phyloP scores from a whole-genome alignment of 2,797 vertebrate genomes.

The Aeoliscus strigatus region DNA sequence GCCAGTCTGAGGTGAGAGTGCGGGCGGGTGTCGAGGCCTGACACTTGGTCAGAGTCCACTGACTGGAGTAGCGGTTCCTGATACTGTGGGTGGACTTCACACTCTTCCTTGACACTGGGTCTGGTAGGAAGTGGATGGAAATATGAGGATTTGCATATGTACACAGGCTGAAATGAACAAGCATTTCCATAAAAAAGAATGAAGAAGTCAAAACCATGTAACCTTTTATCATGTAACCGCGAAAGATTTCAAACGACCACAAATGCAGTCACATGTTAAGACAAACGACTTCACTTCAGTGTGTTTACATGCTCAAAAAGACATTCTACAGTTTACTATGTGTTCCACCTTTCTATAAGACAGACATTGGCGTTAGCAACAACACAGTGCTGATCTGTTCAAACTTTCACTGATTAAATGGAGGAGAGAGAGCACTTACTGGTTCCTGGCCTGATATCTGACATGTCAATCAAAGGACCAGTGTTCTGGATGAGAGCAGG shows the following conservation, averaged over 20 bases:
- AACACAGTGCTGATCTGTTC: not conserved
- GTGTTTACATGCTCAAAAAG: too few species aligned
- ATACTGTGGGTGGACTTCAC: constrained; percentile 95
- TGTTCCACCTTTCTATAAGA: not conserved
- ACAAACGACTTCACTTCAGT: too few species aligned
- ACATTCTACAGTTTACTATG: too few species aligned
- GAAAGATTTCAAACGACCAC: too few species aligned
- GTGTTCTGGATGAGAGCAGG: constrained; percentile 97
- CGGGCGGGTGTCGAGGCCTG: constrained; percentile 94
- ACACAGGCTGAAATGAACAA: constrained; percentile 10
- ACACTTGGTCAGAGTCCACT: constrained; percentile 98
- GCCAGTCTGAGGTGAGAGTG: constrained; percentile 95
- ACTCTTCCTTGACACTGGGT: constrained; percentile 94
- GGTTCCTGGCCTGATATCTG: constrained; percentile 96
- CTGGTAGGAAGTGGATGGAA: constrained; percentile 57
- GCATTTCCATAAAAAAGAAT: too few species aligned
- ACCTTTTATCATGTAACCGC: too few species aligned
- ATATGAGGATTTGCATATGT: constrained; percentile 1
- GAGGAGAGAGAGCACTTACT: constrained; percentile 75
- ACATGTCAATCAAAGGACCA: constrained; percentile 98
- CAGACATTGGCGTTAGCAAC: constrained; percentile 4
- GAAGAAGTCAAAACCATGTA: too few species aligned
- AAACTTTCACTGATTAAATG: constrained; percentile 6
- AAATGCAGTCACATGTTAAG: not conserved
- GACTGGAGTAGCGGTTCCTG: constrained; percentile 95